Evolutionary conservation across 2,888 invertebrate genomes (phyloP).

Genomic region (Myathropa florea): DNA sequence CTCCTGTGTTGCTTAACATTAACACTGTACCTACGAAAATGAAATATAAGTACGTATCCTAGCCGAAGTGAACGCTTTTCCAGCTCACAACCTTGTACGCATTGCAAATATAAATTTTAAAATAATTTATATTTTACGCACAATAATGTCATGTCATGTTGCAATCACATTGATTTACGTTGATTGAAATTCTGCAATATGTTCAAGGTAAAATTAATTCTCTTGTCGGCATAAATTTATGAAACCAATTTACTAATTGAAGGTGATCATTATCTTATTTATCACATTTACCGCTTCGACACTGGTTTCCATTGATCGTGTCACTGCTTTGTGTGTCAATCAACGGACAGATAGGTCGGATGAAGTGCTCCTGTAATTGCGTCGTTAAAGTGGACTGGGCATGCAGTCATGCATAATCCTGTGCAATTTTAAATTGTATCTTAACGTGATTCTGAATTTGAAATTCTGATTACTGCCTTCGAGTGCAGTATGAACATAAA

Average conservation of each 20-base stretch:
- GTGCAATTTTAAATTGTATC: neutral
- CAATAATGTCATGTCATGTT: neutral
- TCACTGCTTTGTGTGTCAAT: neutral
- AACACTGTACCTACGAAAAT: no score
- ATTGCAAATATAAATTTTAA: no score
- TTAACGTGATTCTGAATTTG: neutral
- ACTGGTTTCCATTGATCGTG: neutral
- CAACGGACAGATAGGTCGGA: neutral
- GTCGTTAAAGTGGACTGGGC: neutral
- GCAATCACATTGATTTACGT: neutral
- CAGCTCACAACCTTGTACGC: no score
- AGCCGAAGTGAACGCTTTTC: no score
- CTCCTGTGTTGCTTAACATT: no score
- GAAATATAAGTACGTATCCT: no score
- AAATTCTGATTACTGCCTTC: neutral
- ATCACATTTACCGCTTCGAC: neutral
- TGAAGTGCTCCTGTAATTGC: neutral
- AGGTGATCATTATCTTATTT: constrained; percentile 7
- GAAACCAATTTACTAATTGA: neutral
- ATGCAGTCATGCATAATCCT: neutral
- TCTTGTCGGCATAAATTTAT: neutral
- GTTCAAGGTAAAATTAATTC: neutral
- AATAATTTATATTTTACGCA: neutral
- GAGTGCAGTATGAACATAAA: neutral
- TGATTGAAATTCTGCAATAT: neutral